Conservation (phyloP, 2,113 vertebrate species). For the Corythoichthys intestinalis region DNA sequence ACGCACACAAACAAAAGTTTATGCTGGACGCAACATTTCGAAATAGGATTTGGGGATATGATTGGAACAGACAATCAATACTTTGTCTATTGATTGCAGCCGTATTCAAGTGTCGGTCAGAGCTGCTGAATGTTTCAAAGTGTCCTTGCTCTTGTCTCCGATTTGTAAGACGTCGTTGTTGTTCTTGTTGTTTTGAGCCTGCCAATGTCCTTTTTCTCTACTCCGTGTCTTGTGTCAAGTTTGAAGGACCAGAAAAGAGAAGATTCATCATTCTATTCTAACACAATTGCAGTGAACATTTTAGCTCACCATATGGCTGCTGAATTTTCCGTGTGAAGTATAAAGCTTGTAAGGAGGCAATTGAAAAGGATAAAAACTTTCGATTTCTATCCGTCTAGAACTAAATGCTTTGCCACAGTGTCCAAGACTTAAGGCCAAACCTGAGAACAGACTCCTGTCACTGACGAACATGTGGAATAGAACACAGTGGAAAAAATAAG, state of each 20-base stretch:
- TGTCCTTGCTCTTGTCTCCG: constrained; percentile 56
- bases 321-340: background rate
- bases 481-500: constrained; percentile 14
- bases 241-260: constrained; percentile 49
- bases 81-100: constrained; percentile 24
- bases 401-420: constrained; percentile 72
- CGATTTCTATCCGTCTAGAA: constrained; percentile 69
- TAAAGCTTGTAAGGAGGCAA: constrained; percentile 1
- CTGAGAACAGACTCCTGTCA: constrained; percentile 58
- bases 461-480: constrained; percentile 40
- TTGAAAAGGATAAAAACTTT: constrained; percentile 48
- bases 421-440: constrained; percentile 56
- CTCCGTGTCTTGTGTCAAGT: constrained; percentile 66
- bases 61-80: constrained; percentile 22
- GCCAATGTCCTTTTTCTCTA: constrained; percentile 60
- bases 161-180: constrained; percentile 46
- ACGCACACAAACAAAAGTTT: background rate
- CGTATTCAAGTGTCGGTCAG: constrained; percentile 69
- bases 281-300: background rate
- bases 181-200: constrained; percentile 44
- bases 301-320: background rate
- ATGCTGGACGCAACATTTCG: constrained; percentile 13
- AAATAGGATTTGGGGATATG: background rate
- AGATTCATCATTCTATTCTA: constrained; percentile 38
- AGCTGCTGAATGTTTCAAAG: constrained; percentile 35